Evolutionary conservation across 1,140 invertebrate genomes (phyloP), one percentile per base, ranked within the genome.

Genomic region (Philotrypesis tridentata): DNA sequence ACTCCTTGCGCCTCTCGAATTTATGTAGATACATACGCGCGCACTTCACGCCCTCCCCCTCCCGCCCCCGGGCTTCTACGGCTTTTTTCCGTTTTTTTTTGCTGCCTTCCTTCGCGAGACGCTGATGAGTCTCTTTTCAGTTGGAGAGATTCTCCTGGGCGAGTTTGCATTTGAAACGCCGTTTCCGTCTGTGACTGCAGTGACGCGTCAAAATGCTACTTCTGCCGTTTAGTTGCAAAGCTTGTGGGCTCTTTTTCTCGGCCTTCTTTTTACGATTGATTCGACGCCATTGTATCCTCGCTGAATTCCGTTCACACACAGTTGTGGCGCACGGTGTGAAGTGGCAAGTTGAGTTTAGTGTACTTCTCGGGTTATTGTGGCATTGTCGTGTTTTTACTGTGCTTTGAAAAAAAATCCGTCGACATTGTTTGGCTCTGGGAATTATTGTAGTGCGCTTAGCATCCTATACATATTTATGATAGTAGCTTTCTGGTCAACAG

Each of bases 61-160:
- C n/a, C n/a, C n/a, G n/a, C n/a, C n/a, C n/a, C n/a, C 14, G 40
- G 23, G 7, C 21, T 8, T 1, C 33, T 71, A 31, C 14, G 33
- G 48, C 17, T 71, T 11, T 40, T 31, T 29, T 23, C 21, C n/a
- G n/a, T n/a, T n/a, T n/a, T n/a, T n/a, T 78, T 67, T 67, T 31
- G 8, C 23, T 23, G 1, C 17, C 3, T 7, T 5, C 17, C 3
- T 7, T 5, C 11, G 4, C n/a, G 33, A 31, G 14, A n/a, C 23
- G 11, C 67, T 37, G 55, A 71, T 48, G 68, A 79, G 25, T 67
- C 71, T 9, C 71, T 74, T 80, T 80, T 80, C 33, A 61, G 29
- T 11, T 55, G n/a, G 55, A 29, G 21, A 21, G 21, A 8, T 29
- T 72, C 78, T 72, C 60, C 63, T 23, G 48, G 37, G 55, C 29